Evolutionary conservation across 2,113 vertebrate species (phyloP), one percentile per base, ranked within the genome.

Genomic region (Hypomesus transpacificus): DNA sequence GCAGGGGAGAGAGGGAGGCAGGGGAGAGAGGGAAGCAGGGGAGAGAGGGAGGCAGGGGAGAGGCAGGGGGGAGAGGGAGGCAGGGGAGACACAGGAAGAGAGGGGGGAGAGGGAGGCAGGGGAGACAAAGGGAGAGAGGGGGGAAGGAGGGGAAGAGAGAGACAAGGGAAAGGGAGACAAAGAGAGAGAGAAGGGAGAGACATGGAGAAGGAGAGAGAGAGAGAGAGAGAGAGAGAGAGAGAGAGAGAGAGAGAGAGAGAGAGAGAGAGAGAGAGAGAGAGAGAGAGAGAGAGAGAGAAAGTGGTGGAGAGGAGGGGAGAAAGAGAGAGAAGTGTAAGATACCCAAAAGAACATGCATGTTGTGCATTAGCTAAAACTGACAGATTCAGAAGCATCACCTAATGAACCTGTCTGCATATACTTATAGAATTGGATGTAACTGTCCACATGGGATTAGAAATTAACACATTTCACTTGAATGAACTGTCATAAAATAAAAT

Each of bases 1-100:
- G 71, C 20, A 54, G 2, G 3, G 21, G 53, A n/a, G 54, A 73
- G 66, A 77, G 28, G 34, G 58, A n/a, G 22, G 69, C 63, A 66
- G 0, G 52, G 75, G 18, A 73, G 16, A 74, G 31, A 34, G 28
- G 34, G 1, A 34, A 31, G 24, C 21, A 66, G 39, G 20, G 28
- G 60, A n/a, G 22, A 63, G 57, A 20, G 62, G n/a, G 7, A 50
- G 2, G 50, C 13, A 46, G 31, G 7, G 46, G n/a, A 8, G 34
- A 6, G 3, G n/a, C n/a, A 39, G 3, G 6, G 34, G 34, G 16
- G 20, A 46, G 46, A n/a, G 62, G 24, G 7, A 60, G 2, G 34
- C n/a, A 46, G 31, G 7, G 34, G 34, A 6, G 34, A 39, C 3
- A 5, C n/a, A n/a, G 34, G 34, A 8, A 4, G 7, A 6, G 3